phyloP scores from a whole-genome alignment of 2,797 vertebrate genomes.

The Gadopsis marmoratus region DNA sequence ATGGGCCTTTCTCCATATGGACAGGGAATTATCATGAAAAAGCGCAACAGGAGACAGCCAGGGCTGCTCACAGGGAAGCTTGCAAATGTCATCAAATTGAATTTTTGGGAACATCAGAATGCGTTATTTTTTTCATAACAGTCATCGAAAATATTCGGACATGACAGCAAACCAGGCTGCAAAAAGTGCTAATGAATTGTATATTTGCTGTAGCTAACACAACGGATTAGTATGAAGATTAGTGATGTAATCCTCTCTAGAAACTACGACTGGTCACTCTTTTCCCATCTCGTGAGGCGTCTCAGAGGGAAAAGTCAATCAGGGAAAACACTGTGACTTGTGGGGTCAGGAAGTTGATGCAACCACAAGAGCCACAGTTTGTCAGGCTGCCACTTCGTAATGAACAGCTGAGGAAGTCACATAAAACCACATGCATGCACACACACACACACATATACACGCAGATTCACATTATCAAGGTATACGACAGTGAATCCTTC shows the following conservation, averaged over 20 bases:
- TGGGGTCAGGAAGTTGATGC: conserved; percentile 78
- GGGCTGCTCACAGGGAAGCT: conserved; percentile 22
- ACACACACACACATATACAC: conserved; percentile 4
- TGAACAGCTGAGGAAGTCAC: conserved; percentile 73
- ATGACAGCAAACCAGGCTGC: background rate
- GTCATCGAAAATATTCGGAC: background rate
- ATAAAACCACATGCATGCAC: conserved; percentile 35
- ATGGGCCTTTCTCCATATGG: conserved; percentile 73
- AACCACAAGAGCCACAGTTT: conserved; percentile 75
- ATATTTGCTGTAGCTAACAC: background rate
- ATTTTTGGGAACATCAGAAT: conserved; percentile 41
- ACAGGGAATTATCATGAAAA: conserved; percentile 72
- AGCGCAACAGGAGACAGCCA: conserved; percentile 41
- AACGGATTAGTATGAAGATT: conserved; percentile 37
- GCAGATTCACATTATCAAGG: conserved; percentile 26
- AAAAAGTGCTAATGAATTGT: conserved; percentile 3
- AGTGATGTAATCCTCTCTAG: conserved; percentile 53
- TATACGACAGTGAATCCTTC: conserved; percentile 30
- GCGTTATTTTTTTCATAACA: background rate
- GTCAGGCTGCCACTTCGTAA: conserved; percentile 78
- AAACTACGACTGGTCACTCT: background rate
- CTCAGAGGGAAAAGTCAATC: conserved; percentile 72
- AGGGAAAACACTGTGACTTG: conserved; percentile 67
- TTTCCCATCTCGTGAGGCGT: conserved; percentile 58
- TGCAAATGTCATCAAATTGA: conserved; percentile 58